These are phyloP conservation scores for Pampusana beccarii DNA, from an alignment of 2,113 vertebrate genomes.

Conservation along the genomic window DNA sequence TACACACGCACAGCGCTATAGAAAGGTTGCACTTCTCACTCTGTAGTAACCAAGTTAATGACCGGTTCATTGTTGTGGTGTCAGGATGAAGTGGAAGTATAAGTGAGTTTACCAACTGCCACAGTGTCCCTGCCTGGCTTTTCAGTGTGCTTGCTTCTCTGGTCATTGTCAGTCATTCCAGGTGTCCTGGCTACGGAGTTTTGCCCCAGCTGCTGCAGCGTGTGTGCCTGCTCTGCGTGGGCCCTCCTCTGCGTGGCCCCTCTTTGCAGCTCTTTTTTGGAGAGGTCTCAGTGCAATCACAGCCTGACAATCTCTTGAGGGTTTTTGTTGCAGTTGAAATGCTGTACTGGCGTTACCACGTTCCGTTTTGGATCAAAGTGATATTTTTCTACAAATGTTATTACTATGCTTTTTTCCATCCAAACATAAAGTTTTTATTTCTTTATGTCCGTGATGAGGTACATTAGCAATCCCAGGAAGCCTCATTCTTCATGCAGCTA, in stretches of 20 bases:
- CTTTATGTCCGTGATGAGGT: background rate
- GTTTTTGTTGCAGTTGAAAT: background rate
- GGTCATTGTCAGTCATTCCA: background rate
- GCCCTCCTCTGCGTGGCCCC: no score
- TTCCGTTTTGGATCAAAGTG: background rate
- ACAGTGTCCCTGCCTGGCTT: background rate
- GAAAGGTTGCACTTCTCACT: background rate
- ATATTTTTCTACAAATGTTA: background rate
- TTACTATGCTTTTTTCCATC: background rate
- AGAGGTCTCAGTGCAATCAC: background rate
- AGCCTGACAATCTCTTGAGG: background rate
- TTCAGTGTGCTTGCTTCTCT: background rate
- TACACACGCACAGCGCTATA: accelerated
- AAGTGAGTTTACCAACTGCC: background rate
- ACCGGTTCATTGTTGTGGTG: background rate
- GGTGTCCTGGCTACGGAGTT: background rate
- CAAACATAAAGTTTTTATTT: background rate
- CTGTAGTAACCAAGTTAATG: background rate
- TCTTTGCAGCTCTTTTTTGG: background rate
- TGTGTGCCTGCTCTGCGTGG: background rate
- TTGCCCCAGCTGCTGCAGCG: background rate
- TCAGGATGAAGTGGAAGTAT: background rate
- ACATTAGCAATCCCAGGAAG: background rate
- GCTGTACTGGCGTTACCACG: background rate
- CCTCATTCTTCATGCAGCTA: background rate